These are phyloP conservation scores for Phoronis australis DNA, from an alignment of 2,888 invertebrate species.

Conservation along the genomic window DNA sequence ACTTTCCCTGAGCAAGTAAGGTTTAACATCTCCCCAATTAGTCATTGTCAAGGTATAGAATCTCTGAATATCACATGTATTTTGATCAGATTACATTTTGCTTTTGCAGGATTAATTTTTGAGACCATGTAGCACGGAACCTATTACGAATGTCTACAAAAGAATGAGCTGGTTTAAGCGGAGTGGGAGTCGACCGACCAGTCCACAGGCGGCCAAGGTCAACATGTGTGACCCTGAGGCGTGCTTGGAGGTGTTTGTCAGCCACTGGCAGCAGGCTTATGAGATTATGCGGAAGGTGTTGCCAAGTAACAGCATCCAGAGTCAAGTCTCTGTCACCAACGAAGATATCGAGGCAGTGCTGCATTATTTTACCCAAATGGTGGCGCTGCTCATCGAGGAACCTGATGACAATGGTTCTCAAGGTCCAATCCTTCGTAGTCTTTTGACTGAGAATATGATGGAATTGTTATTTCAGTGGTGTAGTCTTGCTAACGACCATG, in stretches of 20 bases:
- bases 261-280: conserved; percentile 88
- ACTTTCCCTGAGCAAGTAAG: no score
- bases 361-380: conserved; percentile 86
- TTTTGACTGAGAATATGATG: conserved; percentile 79
- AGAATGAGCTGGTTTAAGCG: background rate
- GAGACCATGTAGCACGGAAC: no score
- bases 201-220: conserved; percentile 9
- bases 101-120: no score
- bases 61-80: no score
- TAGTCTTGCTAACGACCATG: conserved; percentile 63
- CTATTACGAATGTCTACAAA: no score
- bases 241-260: conserved; percentile 86
- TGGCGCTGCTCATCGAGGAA: conserved; percentile 76
- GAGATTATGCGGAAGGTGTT: conserved; percentile 71
- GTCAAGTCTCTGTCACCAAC: no score
- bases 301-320: conserved; percentile 50
- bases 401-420: conserved; percentile 50
- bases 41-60: no score
- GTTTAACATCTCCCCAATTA: no score
- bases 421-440: conserved; percentile 69
- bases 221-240: conserved; percentile 55
- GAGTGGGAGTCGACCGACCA: background rate
- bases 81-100: no score
- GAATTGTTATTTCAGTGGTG: conserved; percentile 85
- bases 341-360: conserved; percentile 88